Base-by-base conservation (phyloP, 2,797 vertebrate genomes). In the Buphagus erythrorhynchus region DNA sequence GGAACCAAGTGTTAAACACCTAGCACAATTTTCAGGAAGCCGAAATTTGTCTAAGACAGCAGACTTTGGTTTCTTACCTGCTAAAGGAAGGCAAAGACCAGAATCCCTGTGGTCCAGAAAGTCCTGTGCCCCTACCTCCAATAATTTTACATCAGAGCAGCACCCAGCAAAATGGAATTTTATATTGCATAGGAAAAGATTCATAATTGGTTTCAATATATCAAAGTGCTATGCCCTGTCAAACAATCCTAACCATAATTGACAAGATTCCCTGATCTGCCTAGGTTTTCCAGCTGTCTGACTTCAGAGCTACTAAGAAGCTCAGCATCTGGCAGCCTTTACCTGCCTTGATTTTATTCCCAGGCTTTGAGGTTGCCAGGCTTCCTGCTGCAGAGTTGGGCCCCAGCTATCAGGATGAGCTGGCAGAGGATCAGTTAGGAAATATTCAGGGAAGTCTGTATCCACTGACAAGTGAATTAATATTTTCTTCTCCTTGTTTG, bases 301-400 rank as follows among this genome's bases (percentile, higher is more conserved):
- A 18, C 66, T 81, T 45, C 49, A 80, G 65, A 86, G 38, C 29
- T 86, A 17, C 58, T 63, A 42, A 86, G 87, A 31, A 80, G 17
- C n/a, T 77, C 40, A 17, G 85, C 45, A 74, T 95, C 94, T 96
- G 96, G 93, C 95, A 96, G 20, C 38, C 66, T 91, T 94, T 88
- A 86, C 93, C 91, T 95, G 79, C 43, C 76, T 86, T 90, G 66
- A 84, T 88, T 93, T 86, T 83, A 61, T 94, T 94, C 46, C 83
- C 85, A 86, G 69, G 11, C 72, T 95, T 95, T 91, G 72, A 95
- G 73, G 72, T 88, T 83, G 31, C 42, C 43, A 92, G 54, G 46
- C 46, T 93, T 95, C 66, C 88, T 88, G 65, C 40, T 86, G 69
- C 54, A 62, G 54, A 22, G 5, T n/a, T 78, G 46, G 48, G 43